A percentile compares a stretch with the other conserved stretches of the same genome.
These are phyloP conservation scores for Trissolcus brochymenae DNA, from an alignment of 2,888 invertebrate genomes.

Conservation along the genomic window DNA sequence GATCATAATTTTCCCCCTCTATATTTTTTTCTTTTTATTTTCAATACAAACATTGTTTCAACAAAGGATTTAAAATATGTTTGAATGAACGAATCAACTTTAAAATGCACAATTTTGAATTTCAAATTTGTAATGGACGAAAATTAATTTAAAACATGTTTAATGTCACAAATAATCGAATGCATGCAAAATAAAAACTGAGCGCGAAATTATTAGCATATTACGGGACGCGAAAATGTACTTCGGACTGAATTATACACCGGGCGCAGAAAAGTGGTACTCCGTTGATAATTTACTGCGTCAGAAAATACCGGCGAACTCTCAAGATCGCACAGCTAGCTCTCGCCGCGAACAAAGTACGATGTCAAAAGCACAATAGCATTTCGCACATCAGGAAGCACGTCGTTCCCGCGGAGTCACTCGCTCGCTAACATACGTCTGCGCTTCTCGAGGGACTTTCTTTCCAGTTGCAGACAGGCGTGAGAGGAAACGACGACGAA, in stretches of 20 bases:
- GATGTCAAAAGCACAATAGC: constrained; percentile 53
- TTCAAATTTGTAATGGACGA: no score
- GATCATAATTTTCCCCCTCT: no score
- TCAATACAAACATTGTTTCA: no score
- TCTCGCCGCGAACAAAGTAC: constrained; percentile 35
- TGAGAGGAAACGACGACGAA: constrained; percentile 20
- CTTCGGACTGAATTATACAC: constrained; percentile 38
- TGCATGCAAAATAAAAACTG: constrained; percentile 18
- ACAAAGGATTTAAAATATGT: no score
- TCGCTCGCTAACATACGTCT: constrained; percentile 34
- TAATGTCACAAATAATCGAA: no score
- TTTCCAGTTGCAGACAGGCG: constrained; percentile 5
- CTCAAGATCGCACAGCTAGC: constrained; percentile 21
- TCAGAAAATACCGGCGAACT: constrained; percentile 35
- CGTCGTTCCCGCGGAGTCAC: constrained; percentile 35
- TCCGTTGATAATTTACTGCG: constrained; percentile 46
- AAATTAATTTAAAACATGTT: no score
- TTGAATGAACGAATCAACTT: no score
- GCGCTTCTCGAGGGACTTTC: constrained; percentile 26
- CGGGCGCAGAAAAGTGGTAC: constrained; percentile 24
- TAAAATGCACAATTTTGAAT: no score
- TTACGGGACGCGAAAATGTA: constrained; percentile 32
- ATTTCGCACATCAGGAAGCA: constrained; percentile 52
- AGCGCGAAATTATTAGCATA: constrained; percentile 36
- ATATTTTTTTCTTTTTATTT: no score